Evolutionary conservation across 1,140 invertebrate species (phyloP).

Genomic region (Epicauta chinensis): DNA sequence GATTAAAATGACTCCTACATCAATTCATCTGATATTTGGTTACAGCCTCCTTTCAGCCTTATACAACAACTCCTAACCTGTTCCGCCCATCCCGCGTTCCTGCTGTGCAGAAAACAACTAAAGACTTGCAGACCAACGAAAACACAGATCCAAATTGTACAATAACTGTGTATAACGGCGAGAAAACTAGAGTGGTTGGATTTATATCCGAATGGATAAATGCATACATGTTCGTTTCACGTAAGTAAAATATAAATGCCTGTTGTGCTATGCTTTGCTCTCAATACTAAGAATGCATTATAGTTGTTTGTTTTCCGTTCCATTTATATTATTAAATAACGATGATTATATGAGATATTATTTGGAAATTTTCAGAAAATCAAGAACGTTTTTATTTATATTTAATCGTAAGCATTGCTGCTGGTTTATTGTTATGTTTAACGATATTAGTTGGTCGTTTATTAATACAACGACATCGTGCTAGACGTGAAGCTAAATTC

Average conservation of each 20-base stretch:
- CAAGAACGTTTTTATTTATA: constrained; percentile 73
- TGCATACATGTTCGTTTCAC: constrained; percentile 45
- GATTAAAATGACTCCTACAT: no score
- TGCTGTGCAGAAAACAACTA: constrained; percentile 17
- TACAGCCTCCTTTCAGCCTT: constrained; percentile 20
- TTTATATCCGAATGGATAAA: constrained; percentile 52
- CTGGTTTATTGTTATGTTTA: constrained; percentile 61
- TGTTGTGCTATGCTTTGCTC: constrained; percentile 7
- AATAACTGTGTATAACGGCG: constrained; percentile 29
- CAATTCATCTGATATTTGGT: constrained; percentile 15
- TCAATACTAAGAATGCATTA: not conserved
- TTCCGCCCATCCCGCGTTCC: constrained; percentile 18
- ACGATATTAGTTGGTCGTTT: constrained; percentile 60
- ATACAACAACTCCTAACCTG: constrained; percentile 19
- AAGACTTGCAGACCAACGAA: constrained; percentile 14
- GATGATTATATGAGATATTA: not conserved
- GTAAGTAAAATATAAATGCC: constrained; percentile 38
- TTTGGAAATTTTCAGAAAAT: constrained; percentile 56
- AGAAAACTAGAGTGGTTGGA: constrained; percentile 43
- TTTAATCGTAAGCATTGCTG: constrained; percentile 62
- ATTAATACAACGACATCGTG: constrained; percentile 53
- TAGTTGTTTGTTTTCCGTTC: no score
- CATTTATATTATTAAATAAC: no score
- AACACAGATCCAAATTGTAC: constrained; percentile 35
- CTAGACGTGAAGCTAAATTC: constrained; percentile 49